Percentiles rank a stretch among this genome's conserved stretches.
phyloP scores from a whole-genome alignment of 2,888 invertebrate species.

The Lycaena phlaeas region DNA sequence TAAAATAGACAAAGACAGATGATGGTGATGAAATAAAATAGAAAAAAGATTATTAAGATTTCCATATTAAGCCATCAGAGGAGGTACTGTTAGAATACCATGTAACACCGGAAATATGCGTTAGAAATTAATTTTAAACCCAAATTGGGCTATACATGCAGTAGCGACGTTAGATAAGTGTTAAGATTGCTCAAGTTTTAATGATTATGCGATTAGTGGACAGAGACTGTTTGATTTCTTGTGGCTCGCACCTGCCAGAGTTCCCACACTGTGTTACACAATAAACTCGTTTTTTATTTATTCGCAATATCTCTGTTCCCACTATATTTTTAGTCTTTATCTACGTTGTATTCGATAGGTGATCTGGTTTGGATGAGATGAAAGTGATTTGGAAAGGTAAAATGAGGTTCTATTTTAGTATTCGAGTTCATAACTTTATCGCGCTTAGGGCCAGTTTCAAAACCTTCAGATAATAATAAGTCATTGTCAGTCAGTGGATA shows the following conservation, averaged over 20 bases:
- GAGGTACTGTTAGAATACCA: not conserved
- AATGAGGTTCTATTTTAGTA: too few relatives aligned
- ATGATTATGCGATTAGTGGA: slow-evolving; percentile 23
- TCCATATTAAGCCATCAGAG: not conserved
- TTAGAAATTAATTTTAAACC: not conserved
- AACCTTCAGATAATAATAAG: too few relatives aligned
- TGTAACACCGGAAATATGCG: not conserved
- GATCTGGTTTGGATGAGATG: not conserved
- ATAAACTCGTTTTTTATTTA: slow-evolving; percentile 56
- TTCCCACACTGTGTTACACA: slow-evolving; percentile 60
- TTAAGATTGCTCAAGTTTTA: not conserved
- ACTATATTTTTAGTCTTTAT: not conserved
- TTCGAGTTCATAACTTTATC: too few relatives aligned
- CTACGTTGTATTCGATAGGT: not conserved
- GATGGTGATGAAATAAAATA: too few relatives aligned
- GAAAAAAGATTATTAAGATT: too few relatives aligned
- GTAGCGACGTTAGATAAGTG: not conserved
- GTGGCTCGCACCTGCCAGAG: slow-evolving; percentile 50
- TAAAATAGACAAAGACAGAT: too few relatives aligned
- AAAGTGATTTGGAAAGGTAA: too few relatives aligned
- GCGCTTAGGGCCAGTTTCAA: too few relatives aligned
- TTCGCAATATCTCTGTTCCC: slow-evolving; percentile 29
- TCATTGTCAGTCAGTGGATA: too few relatives aligned
- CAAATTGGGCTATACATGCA: not conserved
- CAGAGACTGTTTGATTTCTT: slow-evolving; percentile 55